Conservation (phyloP, 1,140 invertebrate genomes). For the Glomeris maerens region DNA sequence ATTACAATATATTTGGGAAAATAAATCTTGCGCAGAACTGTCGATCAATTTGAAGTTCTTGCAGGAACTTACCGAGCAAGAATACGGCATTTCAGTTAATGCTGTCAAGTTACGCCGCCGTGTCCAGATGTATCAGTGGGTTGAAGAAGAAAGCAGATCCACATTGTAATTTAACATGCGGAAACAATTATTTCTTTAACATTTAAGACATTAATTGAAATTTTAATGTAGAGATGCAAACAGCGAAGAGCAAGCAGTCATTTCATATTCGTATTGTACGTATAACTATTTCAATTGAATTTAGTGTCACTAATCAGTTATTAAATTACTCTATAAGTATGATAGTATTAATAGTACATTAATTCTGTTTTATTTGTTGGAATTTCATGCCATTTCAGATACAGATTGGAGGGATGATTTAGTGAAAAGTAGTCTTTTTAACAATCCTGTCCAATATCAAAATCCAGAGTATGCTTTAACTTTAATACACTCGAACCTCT, state of each 20-base stretch:
- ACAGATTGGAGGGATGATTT: slow-evolving; percentile 69
- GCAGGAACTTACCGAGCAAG: slow-evolving; percentile 64
- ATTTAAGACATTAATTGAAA: slow-evolving; percentile 23
- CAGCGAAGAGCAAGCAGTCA: neutral
- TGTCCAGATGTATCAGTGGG: slow-evolving; percentile 85
- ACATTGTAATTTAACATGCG: slow-evolving; percentile 13
- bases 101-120: slow-evolving; percentile 55
- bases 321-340: neutral
- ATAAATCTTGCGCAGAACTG: too few relatives aligned
- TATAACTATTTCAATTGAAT: neutral
- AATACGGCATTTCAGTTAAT: slow-evolving; percentile 58
- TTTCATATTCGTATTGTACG: neutral
- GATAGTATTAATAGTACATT: neutral
- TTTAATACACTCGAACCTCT: too few relatives aligned
- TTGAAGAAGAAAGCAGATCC: slow-evolving; percentile 49
- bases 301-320: neutral
- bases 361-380: neutral
- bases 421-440: slow-evolving; percentile 57
- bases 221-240: neutral
- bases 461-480: slow-evolving; percentile 51
- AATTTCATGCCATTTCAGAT: neutral
- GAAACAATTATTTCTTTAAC: slow-evolving; percentile 47
- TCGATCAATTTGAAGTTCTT: too few relatives aligned
- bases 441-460: slow-evolving; percentile 53
- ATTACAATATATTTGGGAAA: too few relatives aligned